These are phyloP conservation scores for Bombus turneri DNA, from an alignment of 1,140 invertebrate species.

Conservation along the genomic window DNA sequence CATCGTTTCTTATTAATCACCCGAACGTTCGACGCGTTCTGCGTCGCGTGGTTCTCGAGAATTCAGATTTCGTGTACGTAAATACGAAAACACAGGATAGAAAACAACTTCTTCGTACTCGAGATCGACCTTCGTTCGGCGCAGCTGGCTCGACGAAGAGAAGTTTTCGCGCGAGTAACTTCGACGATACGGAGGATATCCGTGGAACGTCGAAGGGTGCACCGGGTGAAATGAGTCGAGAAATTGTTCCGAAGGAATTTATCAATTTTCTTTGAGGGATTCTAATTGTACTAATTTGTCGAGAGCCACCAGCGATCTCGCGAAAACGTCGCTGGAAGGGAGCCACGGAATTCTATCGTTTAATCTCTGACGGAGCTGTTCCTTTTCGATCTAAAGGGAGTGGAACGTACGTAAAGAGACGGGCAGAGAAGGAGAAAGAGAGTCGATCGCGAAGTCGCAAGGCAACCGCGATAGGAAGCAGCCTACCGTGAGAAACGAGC, in stretches of 20 bases:
- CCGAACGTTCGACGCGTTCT: too few relatives aligned
- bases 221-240: constrained; percentile 81
- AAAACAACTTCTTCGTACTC: background rate
- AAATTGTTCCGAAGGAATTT: constrained; percentile 83
- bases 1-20: background rate
- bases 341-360: constrained; percentile 79
- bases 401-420: background rate
- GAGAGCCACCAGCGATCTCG: constrained; percentile 66
- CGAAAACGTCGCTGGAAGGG: constrained; percentile 55
- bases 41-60: too few relatives aligned
- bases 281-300: constrained; percentile 84
- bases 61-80: background rate
- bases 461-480: constrained; percentile 20
- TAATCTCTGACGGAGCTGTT: constrained; percentile 74
- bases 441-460: constrained; percentile 32
- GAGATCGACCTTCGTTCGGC: background rate
- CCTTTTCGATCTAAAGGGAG: constrained; percentile 38
- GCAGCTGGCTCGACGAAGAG: constrained; percentile 19
- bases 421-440: background rate
- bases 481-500: constrained; percentile 44
- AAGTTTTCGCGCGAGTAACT: constrained; percentile 48
- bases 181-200: constrained; percentile 41
- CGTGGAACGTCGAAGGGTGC: constrained; percentile 45
- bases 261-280: constrained; percentile 83
- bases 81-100: background rate